phyloP scores from a whole-genome alignment of 2,888 invertebrate genomes.

The Apeira syringaria region DNA sequence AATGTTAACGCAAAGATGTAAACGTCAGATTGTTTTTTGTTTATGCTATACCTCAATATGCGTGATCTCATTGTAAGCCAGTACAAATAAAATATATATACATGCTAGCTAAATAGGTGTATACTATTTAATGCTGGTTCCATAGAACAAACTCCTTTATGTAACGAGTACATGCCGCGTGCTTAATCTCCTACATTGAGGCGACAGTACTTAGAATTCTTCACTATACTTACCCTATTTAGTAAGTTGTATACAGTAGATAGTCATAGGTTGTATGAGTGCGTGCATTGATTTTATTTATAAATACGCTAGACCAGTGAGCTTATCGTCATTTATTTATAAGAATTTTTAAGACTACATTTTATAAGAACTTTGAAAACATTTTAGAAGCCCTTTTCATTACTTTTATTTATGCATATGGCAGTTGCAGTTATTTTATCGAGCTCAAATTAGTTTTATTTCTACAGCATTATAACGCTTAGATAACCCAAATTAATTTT shows the following conservation, averaged over 20 bases:
- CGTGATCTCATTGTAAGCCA: conserved; percentile 49
- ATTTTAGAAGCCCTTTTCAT: too few species aligned
- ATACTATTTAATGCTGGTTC: too few species aligned
- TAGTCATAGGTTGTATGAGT: not conserved
- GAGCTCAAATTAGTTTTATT: too few species aligned
- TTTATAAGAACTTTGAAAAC: too few species aligned
- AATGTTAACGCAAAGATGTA: conserved; percentile 7
- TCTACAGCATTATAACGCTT: too few species aligned
- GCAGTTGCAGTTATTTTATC: too few species aligned
- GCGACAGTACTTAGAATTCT: conserved; percentile 40
- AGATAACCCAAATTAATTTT: too few species aligned
- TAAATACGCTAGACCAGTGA: not conserved
- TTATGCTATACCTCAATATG: conserved; percentile 35
- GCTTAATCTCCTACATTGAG: conserved; percentile 69
- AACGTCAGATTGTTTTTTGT: conserved; percentile 13
- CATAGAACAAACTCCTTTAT: conserved; percentile 27
- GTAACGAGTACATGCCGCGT: conserved; percentile 53
- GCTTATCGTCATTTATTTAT: not conserved
- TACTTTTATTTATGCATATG: too few species aligned
- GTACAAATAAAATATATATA: too few species aligned
- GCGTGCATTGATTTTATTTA: not conserved
- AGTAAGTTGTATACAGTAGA: conserved; percentile 7
- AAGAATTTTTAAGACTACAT: too few species aligned
- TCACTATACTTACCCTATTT: conserved; percentile 33
- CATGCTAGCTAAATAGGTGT: too few species aligned